phyloP scores from a whole-genome alignment of 2,113 vertebrate genomes.

The Macrotus californicus region DNA sequence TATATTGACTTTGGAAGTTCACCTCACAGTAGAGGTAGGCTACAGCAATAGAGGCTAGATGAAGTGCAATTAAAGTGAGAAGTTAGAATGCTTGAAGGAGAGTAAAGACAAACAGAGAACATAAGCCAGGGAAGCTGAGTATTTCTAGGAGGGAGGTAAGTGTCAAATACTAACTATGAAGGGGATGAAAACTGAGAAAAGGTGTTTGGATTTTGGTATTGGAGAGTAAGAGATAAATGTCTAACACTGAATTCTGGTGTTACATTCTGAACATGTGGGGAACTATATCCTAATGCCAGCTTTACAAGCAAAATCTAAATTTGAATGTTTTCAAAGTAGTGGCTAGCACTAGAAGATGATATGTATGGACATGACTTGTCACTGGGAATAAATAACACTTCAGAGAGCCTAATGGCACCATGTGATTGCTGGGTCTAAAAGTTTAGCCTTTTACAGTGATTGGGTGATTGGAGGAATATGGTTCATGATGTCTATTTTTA shows the following conservation, averaged over 20 bases:
- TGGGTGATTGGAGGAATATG: not conserved
- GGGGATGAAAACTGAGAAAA: not conserved
- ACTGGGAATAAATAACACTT: not conserved
- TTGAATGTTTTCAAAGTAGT: not conserved
- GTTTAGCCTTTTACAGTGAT: not conserved
- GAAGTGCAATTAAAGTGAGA: not conserved
- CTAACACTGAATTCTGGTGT: not conserved
- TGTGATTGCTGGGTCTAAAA: not conserved
- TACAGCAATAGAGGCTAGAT: not conserved
- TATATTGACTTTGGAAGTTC: not conserved
- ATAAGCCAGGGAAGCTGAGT: not conserved
- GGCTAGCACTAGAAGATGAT: not conserved
- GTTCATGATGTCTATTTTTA: not conserved
- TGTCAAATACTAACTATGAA: not conserved
- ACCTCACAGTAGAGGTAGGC: not conserved
- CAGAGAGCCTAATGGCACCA: not conserved
- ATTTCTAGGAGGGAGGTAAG: not conserved
- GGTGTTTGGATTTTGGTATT: not conserved
- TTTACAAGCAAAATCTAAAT: not conserved
- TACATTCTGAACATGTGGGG: not conserved
- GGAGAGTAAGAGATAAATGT: not conserved
- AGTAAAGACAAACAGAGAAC: not conserved
- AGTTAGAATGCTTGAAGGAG: not conserved
- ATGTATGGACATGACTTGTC: not conserved
- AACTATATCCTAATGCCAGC: not conserved